Evolutionary conservation across 1,140 invertebrate species (phyloP).

Genomic region (Neodiprion virginianus): DNA sequence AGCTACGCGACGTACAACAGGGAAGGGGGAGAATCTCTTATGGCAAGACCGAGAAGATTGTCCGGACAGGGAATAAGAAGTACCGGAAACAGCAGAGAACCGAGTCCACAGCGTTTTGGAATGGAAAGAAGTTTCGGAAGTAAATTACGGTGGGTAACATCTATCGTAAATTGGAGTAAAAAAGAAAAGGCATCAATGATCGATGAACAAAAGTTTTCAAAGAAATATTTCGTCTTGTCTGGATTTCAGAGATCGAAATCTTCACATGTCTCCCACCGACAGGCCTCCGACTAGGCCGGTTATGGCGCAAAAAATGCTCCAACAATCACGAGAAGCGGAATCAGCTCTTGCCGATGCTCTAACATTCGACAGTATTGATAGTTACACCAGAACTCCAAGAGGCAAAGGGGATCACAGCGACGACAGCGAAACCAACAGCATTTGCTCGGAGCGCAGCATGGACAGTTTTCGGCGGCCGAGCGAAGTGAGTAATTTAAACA

Average conservation of each 20-base stretch:
- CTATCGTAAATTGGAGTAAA: background rate
- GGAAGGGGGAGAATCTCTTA: conserved; percentile 48
- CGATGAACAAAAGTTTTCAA: background rate
- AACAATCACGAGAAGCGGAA: conserved; percentile 90
- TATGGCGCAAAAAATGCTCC: conserved; percentile 82
- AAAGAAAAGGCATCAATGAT: background rate
- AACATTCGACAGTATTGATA: conserved; percentile 59
- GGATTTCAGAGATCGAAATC: conserved; percentile 45
- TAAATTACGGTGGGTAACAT: conserved; percentile 46
- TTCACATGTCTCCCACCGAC: conserved; percentile 60
- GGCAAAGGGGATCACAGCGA: conserved; percentile 79
- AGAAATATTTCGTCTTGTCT: conserved; percentile 15
- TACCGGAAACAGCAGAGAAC: conserved; percentile 66
- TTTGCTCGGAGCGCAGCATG: conserved; percentile 90
- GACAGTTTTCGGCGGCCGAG: conserved; percentile 81
- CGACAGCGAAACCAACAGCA: conserved; percentile 93
- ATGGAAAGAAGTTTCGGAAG: conserved; percentile 49
- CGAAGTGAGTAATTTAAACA: conserved; percentile 72
- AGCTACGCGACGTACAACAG: conserved; percentile 73
- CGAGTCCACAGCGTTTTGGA: conserved; percentile 68
- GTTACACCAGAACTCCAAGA: conserved; percentile 53
- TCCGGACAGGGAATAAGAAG: conserved; percentile 54
- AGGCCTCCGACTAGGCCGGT: conserved; percentile 67
- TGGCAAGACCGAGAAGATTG: conserved; percentile 50
- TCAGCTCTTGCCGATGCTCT: conserved; percentile 79